Evolutionary conservation across 2,888 invertebrate genomes (phyloP), one percentile per base, ranked within the genome.

Genomic region (Erannis defoliaria): DNA sequence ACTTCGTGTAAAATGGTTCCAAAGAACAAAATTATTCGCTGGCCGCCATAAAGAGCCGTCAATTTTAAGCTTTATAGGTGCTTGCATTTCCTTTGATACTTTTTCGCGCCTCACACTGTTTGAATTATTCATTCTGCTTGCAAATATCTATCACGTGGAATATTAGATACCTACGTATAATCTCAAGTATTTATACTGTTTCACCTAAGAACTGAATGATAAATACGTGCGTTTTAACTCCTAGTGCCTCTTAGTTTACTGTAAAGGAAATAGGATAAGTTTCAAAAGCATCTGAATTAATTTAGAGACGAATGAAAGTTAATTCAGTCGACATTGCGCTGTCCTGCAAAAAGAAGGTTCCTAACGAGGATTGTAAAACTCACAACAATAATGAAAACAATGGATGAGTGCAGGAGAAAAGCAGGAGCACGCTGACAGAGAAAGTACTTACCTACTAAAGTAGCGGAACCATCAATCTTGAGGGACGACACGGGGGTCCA

Each of bases 71-170:
- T 82, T 78, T 81, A 84, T 84, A 84, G 84, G 76, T 78, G 80
- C 79, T 80, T 81, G 84, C 82, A 85, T 85, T 87, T 80, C 87
- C 88, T 89, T 90, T 89, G 89, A 87, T 85, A 81, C 84, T 86
- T 77, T 87, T 86, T 86, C 84, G 77, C 83, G 78, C 84, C 82
- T 80, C 84, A 80, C 82, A 81, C 62, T 62, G 74, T 77, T 76
- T 89, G 89, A 88, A 89, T 90, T 86, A 90, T 89, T 90, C 88
- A 90, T 90, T 80, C 72, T 77, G 76, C 76, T 77, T 74, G 81
- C 80, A 85, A 85, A 86, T 87, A 84, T 84, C 85, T 85, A 83
- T 82, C 81, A 84, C 84, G 84, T 83, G 78, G 80, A 84, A 55
- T 78, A 79, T 79, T 77, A 46, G 31, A 46, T 46, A 72, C 76